Evolutionary conservation across 2,113 vertebrate species (phyloP), one percentile per base, ranked within the genome.

Genomic region (Leiothrix lutea): DNA sequence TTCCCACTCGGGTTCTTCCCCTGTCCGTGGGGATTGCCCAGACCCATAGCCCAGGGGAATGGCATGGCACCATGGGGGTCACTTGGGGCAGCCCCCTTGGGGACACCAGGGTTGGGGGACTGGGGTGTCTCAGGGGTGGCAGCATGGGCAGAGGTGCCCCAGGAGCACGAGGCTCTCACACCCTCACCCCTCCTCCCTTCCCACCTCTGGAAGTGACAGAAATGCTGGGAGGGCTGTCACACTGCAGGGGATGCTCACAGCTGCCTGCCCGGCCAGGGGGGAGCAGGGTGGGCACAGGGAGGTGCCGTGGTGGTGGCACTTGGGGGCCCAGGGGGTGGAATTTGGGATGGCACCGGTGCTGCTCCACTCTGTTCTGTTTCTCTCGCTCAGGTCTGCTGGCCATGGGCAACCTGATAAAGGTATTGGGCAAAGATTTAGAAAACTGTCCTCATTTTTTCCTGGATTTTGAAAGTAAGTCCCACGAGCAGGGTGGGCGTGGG

Each of bases 331-430:
- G 15, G 75, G 91, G 13, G 70, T 5, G 20, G 6, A 9, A 25
- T 15, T 17, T 25, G 74, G 89, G 12, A 78, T 23, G 11, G 66
- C 5, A 6, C 90, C 12, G 42, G 75, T 35, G 93, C 95, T 95
- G 83, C 83, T 93, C 80, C 92, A 90, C 86, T 98, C 94, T 98
- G 97, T 97, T 96, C 51, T 98, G 92, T 98, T 97, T 99, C 96
- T 98, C 97, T 97, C 96, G 61, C 97, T 98, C 97, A 98, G 99
- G 98, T 99, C 98, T 98, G 97, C 98, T 97, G 98, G 98, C 98
- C 98, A 99, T 99, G 99, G 99, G 99, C 98, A 99, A 99, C 98
- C 99, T 99, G 98, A 99, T 99, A 98, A 99, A 99, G 98, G 99
- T 99, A 98, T 98, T 99, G 98, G 99, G 98, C 98, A 99, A 99